Evolutionary conservation across 2,113 vertebrate genomes (phyloP).

Genomic region (Sceloporus undulatus): DNA sequence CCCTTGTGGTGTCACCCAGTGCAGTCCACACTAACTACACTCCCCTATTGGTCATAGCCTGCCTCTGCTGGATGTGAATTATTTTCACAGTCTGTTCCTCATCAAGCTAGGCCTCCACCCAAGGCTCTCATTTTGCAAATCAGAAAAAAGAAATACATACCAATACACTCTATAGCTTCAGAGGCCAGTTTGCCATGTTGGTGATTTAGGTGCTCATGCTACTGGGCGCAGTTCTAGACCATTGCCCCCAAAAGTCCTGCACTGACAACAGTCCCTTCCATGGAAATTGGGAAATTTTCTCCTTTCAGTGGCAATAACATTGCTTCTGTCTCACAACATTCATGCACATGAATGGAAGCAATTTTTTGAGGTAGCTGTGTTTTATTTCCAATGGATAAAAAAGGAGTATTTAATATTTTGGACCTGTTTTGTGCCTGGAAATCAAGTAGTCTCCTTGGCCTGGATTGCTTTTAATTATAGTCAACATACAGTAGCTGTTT

Average conservation of each 20-base stretch:
- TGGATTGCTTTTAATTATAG: background rate
- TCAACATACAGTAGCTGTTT: background rate
- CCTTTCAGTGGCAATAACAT: background rate
- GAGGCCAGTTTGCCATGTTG: no score
- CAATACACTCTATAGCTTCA: no score
- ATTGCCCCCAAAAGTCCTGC: background rate
- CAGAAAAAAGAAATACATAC: no score
- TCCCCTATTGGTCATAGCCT: no score
- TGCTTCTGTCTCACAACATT: background rate
- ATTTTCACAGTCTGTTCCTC: background rate
- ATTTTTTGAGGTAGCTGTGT: background rate
- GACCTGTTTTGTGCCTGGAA: background rate
- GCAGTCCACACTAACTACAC: no score
- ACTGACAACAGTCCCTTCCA: background rate
- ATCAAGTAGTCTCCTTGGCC: background rate
- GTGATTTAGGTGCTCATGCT: background rate
- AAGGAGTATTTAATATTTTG: no score
- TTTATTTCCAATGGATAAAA: no score
- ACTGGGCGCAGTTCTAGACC: background rate
- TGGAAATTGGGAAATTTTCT: background rate
- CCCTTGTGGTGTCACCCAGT: no score
- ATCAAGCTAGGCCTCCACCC: no score
- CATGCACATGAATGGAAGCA: no score
- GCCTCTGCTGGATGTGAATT: background rate
- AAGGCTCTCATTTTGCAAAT: no score